Evolutionary conservation across 1,140 invertebrate species (phyloP), one percentile per base, ranked within the genome.

Genomic region (Campoletis sonorensis): DNA sequence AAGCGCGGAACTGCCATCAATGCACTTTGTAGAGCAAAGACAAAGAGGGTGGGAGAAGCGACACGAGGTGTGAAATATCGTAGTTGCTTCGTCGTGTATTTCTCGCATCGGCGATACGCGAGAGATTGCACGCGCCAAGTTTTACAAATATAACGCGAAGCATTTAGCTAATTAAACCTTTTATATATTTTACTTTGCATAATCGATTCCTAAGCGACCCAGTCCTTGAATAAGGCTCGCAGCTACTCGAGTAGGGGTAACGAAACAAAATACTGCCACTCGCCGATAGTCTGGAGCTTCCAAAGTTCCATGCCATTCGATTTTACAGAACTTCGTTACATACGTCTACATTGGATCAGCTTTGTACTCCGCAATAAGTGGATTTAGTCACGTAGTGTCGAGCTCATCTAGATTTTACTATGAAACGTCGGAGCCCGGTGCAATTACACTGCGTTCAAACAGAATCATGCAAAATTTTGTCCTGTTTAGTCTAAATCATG

Each of bases 181-280:
- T 73, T 49, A 13, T 45, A 75, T 49, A 58, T 75, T 75, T 75
- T 26, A 75, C 49, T 75, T 75, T 75, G 72, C 72, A 75, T 75
- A 75, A 75, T 75, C 72, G 72, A 75, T 75, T 75, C 49, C 49
- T 27, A 18, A 58, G 21, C 49, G 27, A 15, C 13, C 72, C 49
- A 27, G 45, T 54, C 72, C 72, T 75, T 75, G 45, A 75, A 75
- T 54, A 30, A 75, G 23, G 54, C 18, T 75, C 26, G 23, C 16
- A 75, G 58, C 72, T 49, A 30, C 5, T 1, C 23, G 72, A 75
- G 72, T 30, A 27, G 45, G 23, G 16, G 21, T 4, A 54, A n/a
- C 27, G 5, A 75, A 49, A 40, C 51, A 58, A 30, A 18, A 58
- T 0, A 64, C 3, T 64, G 21, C 8, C 51, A 10, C 61, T 64